Evolutionary conservation across 2,888 invertebrate genomes (phyloP).

Genomic region (Andrena haemorrhoa): DNA sequence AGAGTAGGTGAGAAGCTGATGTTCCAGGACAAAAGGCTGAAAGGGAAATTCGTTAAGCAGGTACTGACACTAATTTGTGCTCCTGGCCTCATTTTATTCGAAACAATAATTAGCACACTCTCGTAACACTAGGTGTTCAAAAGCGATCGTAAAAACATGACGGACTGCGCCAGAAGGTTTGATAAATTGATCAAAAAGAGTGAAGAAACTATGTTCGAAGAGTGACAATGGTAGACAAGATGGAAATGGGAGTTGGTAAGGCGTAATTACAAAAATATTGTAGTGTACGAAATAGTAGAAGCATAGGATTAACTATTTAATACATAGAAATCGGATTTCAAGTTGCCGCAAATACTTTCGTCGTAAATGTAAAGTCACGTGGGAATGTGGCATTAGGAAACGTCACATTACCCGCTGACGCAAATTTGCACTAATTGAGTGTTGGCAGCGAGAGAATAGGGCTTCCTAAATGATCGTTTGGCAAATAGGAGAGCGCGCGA

Average conservation of each 20-base stretch:
- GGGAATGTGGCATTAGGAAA: conserved; percentile 7
- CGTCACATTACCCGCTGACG: conserved; percentile 23
- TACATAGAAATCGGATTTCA: no score
- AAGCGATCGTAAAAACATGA: conserved; percentile 68
- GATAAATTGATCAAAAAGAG: conserved; percentile 66
- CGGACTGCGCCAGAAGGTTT: conserved; percentile 58
- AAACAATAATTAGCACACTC: background rate
- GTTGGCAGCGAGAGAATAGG: conserved; percentile 63
- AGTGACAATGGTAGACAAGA: background rate
- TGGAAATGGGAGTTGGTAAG: background rate
- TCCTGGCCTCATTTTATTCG: background rate
- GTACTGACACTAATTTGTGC: conserved; percentile 49
- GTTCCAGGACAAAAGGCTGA: conserved; percentile 67
- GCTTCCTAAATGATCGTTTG: conserved; percentile 25
- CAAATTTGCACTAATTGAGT: conserved; percentile 71
- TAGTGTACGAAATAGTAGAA: background rate
- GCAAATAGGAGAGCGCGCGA: conserved; percentile 1
- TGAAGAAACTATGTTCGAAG: conserved; percentile 43
- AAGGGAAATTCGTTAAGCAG: conserved; percentile 65
- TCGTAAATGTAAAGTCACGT: conserved; percentile 16
- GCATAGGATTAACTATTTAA: no score
- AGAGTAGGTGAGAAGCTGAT: conserved; percentile 70
- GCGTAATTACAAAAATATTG: background rate
- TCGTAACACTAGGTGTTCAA: conserved; percentile 62
- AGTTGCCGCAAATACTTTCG: conserved; percentile 12